A percentile compares a stretch with the other conserved stretches of the same genome.
These are phyloP conservation scores for Aricia artaxerxes DNA, from an alignment of 2,888 invertebrate species.

Conservation along the genomic window DNA sequence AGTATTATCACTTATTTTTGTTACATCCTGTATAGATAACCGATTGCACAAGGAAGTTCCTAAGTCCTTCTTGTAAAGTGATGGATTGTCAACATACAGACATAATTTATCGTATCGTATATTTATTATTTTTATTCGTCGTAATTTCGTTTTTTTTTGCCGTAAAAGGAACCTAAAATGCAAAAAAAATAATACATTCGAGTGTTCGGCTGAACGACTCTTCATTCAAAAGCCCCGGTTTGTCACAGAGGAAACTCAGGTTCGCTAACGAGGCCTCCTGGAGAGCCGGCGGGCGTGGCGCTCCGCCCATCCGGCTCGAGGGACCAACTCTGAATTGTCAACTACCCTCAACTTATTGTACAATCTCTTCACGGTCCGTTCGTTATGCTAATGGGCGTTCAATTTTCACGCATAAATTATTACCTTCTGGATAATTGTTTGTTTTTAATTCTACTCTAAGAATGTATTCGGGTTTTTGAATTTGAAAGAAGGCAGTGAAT, in stretches of 20 bases:
- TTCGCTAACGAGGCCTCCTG: conserved; percentile 60
- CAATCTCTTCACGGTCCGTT: conserved; percentile 38
- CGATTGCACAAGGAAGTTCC: too few species aligned
- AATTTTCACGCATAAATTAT: conserved; percentile 39
- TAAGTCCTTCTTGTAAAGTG: too few species aligned
- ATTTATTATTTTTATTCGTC: too few species aligned
- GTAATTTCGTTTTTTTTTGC: background rate
- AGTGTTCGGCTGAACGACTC: conserved; percentile 33
- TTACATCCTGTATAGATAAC: too few species aligned
- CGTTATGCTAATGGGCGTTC: conserved; percentile 38
- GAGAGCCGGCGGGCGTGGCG: conserved; percentile 56
- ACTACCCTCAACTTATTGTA: conserved; percentile 46
- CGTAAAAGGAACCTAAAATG: background rate
- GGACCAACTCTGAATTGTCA: conserved; percentile 58
- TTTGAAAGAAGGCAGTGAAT: conserved; percentile 19
- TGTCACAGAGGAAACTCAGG: conserved; percentile 37
- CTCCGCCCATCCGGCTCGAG: conserved; percentile 61
- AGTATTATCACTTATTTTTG: too few species aligned
- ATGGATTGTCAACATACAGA: too few species aligned
- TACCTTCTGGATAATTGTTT: conserved; percentile 34
- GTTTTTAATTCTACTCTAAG: conserved; percentile 16
- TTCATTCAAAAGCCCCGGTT: conserved; percentile 37
- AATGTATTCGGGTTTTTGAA: conserved; percentile 22
- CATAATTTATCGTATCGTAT: too few species aligned
- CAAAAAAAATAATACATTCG: background rate